phyloP scores from a whole-genome alignment of 2,797 vertebrate species.

The Poecilia velifera region DNA sequence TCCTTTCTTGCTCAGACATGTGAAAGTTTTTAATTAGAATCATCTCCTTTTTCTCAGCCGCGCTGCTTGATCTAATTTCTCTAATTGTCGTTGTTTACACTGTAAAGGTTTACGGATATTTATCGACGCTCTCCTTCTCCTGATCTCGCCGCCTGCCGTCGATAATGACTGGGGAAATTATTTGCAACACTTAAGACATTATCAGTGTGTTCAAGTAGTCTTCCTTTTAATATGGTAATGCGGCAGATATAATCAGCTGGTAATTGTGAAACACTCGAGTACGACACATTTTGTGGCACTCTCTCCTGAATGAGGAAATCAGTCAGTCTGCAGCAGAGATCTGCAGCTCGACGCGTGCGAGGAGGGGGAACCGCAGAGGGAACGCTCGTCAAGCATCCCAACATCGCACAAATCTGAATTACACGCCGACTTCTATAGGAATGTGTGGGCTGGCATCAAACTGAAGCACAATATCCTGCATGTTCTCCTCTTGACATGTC shows the following conservation, averaged over 20 bases:
- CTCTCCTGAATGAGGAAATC: slow-evolving; percentile 70
- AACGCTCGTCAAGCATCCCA: slow-evolving; percentile 30
- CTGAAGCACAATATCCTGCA: neutral
- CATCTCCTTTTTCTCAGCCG: slow-evolving; percentile 58
- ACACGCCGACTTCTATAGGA: slow-evolving; percentile 44
- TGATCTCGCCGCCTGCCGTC: slow-evolving; percentile 57
- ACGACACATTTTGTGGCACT: slow-evolving; percentile 64
- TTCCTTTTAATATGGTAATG: slow-evolving; percentile 83
- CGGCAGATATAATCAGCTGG: slow-evolving; percentile 74
- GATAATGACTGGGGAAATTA: slow-evolving; percentile 76
- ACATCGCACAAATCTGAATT: slow-evolving; percentile 39
- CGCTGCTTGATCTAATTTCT: slow-evolving; percentile 65
- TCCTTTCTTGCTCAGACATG: slow-evolving; percentile 50
- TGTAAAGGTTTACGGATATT: slow-evolving; percentile 72
- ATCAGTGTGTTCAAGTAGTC: slow-evolving; percentile 77
- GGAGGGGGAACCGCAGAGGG: slow-evolving; percentile 29
- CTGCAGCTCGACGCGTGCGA: slow-evolving; percentile 29
- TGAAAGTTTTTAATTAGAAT: slow-evolving; percentile 75
- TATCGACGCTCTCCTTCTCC: slow-evolving; percentile 60
- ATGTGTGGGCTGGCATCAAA: slow-evolving; percentile 32
- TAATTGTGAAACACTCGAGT: slow-evolving; percentile 81
- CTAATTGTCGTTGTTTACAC: slow-evolving; percentile 79
- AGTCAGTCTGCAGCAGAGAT: slow-evolving; percentile 32
- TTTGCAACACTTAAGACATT: slow-evolving; percentile 78
- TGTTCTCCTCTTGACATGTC: neutral